These are phyloP conservation scores for Andrena trimmerana DNA, from an alignment of 2,888 invertebrate species.

Conservation along the genomic window DNA sequence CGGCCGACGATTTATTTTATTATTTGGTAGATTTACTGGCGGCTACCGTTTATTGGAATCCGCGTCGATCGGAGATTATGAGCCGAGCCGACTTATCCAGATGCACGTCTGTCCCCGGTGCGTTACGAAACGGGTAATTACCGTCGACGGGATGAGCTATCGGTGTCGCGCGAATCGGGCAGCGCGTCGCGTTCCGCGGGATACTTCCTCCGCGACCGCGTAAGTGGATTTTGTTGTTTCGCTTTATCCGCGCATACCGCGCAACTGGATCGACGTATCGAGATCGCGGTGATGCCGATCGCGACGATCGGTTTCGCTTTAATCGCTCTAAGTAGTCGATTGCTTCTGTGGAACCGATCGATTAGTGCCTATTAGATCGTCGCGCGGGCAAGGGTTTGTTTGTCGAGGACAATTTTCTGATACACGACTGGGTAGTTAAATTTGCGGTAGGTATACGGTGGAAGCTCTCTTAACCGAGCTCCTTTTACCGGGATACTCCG, in stretches of 20 bases:
- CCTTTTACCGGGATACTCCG: too few relatives aligned
- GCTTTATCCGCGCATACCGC: conserved; percentile 50
- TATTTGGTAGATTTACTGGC: conserved; percentile 77
- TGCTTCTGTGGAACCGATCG: conserved; percentile 3
- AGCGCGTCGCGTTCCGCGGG: conserved; percentile 14
- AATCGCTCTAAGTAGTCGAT: neutral
- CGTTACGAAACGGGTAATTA: conserved; percentile 66
- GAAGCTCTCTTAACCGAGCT: too few relatives aligned
- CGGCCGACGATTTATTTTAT: conserved; percentile 77
- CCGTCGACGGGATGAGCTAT: conserved; percentile 37
- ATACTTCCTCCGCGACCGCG: conserved; percentile 13
- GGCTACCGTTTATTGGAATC: conserved; percentile 77
- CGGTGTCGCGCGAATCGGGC: neutral
- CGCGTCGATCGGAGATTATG: conserved; percentile 73
- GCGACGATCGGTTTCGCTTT: neutral
- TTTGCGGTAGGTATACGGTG: too few relatives aligned
- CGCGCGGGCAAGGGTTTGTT: neutral
- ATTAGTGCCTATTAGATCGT: neutral
- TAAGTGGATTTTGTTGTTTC: conserved; percentile 62
- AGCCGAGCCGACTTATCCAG: conserved; percentile 31
- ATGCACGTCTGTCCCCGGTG: conserved; percentile 15
- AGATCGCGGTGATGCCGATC: conserved; percentile 19
- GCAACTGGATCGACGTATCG: conserved; percentile 37
- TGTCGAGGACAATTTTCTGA: too few relatives aligned
- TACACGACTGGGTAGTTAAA: too few relatives aligned